These are phyloP conservation scores for Macquaria australasica DNA, from an alignment of 2,113 vertebrate species.

Conservation along the genomic window DNA sequence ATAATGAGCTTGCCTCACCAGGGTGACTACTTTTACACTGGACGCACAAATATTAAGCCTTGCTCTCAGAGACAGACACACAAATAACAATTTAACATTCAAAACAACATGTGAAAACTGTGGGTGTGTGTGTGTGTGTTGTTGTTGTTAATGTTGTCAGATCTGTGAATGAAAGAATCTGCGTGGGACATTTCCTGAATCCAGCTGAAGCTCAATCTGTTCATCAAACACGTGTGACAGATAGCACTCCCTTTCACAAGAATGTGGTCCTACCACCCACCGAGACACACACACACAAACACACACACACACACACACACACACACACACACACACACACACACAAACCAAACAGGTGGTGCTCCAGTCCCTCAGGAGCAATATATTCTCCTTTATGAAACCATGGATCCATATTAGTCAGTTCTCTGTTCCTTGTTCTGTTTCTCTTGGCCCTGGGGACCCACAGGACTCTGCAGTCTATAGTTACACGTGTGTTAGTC, in stretches of 20 bases:
- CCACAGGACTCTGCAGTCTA: constrained; percentile 22
- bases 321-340: constrained; percentile 35
- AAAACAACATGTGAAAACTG: neutral
- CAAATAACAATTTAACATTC: neutral
- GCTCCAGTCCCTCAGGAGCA: constrained; percentile 52
- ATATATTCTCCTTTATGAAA: constrained; percentile 63
- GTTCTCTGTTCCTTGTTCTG: constrained; percentile 8
- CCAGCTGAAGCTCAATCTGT: constrained; percentile 57
- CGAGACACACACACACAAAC: constrained; percentile 28
- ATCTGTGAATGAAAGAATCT: constrained; percentile 73
- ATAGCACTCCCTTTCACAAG: constrained; percentile 76
- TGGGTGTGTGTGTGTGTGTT: neutral
- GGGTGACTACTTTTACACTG: constrained; percentile 15
- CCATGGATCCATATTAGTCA: constrained; percentile 30
- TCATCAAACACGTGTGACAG: constrained; percentile 72
- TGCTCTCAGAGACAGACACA: constrained; percentile 6
- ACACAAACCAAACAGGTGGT: constrained; percentile 43
- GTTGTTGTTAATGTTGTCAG: constrained; percentile 38
- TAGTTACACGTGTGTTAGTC: constrained; percentile 48
- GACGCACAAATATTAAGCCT: constrained; percentile 27
- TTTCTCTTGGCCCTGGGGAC: constrained; percentile 42
- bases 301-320: constrained; percentile 47
- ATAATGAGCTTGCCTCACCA: constrained; percentile 44
- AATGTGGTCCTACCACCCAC: constrained; percentile 78
- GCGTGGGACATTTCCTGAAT: constrained; percentile 71